Percentiles rank a stretch among this genome's conserved stretches.
phyloP scores from a whole-genome alignment of 2,113 vertebrate species.

The Perca fluviatilis region DNA sequence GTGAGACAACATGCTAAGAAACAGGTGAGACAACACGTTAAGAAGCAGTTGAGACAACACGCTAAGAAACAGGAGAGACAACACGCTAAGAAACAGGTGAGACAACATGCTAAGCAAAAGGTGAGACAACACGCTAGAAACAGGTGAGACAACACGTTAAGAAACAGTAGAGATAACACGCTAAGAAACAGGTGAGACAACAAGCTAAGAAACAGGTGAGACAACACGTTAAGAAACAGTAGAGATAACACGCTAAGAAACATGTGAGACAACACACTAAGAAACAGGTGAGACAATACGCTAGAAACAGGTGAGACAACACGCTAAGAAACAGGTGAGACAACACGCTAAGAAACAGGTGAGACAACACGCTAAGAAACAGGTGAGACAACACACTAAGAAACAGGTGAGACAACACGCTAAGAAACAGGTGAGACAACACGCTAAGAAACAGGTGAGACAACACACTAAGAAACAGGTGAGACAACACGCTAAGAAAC shows the following conservation, averaged over 20 bases:
- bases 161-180: not conserved
- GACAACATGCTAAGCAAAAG: not conserved
- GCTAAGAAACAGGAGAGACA: not conserved
- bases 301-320: not conserved
- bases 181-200: too few relatives aligned
- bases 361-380: not conserved
- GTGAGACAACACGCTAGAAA: conserved; percentile 2
- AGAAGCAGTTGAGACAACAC: not conserved
- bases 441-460: not conserved
- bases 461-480: not conserved
- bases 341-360: not conserved
- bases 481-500: not conserved
- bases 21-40: not conserved
- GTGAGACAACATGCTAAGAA: not conserved
- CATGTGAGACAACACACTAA: too few relatives aligned
- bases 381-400: too few relatives aligned
- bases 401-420: too few relatives aligned
- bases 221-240: too few relatives aligned
- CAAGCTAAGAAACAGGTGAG: not conserved
- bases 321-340: not conserved
- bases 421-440: too few relatives aligned
- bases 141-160: not conserved
- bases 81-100: conserved; percentile 1
- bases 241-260: not conserved
- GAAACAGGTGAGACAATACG: too few relatives aligned